Evolutionary conservation across 1,140 invertebrate species (phyloP), one percentile per base, ranked within the genome.

Genomic region (Sinonovacula constricta): DNA sequence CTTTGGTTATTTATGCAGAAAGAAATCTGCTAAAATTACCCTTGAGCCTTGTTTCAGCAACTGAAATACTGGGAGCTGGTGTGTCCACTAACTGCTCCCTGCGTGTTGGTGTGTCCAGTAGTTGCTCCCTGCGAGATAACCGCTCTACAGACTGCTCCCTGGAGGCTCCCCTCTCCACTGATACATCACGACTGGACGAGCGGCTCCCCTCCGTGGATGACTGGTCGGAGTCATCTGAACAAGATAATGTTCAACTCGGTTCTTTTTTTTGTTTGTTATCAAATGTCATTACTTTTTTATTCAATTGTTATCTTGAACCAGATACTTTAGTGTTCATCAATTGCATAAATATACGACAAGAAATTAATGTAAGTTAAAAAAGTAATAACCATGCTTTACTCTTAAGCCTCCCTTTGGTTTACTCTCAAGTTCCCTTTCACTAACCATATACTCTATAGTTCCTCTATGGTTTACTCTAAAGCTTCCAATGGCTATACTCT

Each of bases 101-200:
- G 26, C 33, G 15, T 3, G 30, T 24, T 39, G 15, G 7, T 34
- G 28, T 57, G 51, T 34, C 39, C 15, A 15, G 22, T n/a, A 30
- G 63, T 57, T 36, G 24, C 60, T 51, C 31, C n/a, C 30, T 26
- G 18, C 14, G 12, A 12, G 51, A 26, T 15, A 22, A 18, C 26
- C 82, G 69, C 26, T 81, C 81, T 22, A 84, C 49, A 12, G 85
- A 86, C 15, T 66, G 33, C n/a, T 83, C 81, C 39, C 85, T 75
- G 26, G 81, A 81, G 2, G 75, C 74, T 18, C 45, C 39, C 15
- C 78, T 57, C 4, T 80, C 78, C 36, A 74, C 69, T 39, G 78
- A 80, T 5, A 66, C 69, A 14, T 80, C 78, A 18, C 78, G 14
- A 56, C 69, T 70, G 36, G 54, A 65, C 54, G 82, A 18, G 66